These are phyloP conservation scores for Halichondria panicea DNA, from an alignment of 37 sponge, comb jelly and placozoan species.

Conservation along the genomic window DNA sequence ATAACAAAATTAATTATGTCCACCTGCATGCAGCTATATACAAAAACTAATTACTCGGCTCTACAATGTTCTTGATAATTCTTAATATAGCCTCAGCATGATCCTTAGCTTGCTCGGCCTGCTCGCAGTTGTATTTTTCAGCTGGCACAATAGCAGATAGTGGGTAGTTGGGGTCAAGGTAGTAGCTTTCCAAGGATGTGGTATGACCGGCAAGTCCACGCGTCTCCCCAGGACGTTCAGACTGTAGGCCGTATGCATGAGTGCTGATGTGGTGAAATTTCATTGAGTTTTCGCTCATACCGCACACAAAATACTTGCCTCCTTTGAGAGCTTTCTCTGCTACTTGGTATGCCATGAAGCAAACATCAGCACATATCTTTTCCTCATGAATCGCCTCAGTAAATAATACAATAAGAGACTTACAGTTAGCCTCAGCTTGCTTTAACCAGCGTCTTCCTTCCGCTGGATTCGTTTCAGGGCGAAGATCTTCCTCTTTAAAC, in stretches of 20 bases:
- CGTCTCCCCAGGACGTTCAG: conserved; percentile 5
- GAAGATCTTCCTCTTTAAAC: background rate
- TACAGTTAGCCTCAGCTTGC: conserved; percentile 38
- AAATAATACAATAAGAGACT: conserved; percentile 1
- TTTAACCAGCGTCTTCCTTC: conserved; percentile 40
- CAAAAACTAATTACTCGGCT: no score
- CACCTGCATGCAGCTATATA: no score
- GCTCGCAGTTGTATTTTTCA: background rate
- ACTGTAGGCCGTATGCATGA: conserved; percentile 24
- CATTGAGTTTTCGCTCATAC: conserved; percentile 29
- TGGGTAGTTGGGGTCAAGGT: conserved; percentile 42
- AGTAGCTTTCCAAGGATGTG: conserved; percentile 34
- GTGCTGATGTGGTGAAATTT: conserved; percentile 2
- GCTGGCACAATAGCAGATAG: conserved; percentile 13
- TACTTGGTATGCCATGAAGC: conserved; percentile 70
- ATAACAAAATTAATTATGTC: no score
- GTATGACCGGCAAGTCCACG: conserved; percentile 1
- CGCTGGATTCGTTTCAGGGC: conserved; percentile 28
- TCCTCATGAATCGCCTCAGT: no score
- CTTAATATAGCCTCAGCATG: conserved; percentile 27
- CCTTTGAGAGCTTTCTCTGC: conserved; percentile 73
- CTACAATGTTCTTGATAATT: conserved; percentile 18
- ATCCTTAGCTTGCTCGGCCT: conserved; percentile 30
- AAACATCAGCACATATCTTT: conserved; percentile 23
- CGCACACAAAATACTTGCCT: conserved; percentile 33